These are phyloP conservation scores for Euura lappo DNA, from an alignment of 1,140 invertebrate genomes.

Conservation along the genomic window DNA sequence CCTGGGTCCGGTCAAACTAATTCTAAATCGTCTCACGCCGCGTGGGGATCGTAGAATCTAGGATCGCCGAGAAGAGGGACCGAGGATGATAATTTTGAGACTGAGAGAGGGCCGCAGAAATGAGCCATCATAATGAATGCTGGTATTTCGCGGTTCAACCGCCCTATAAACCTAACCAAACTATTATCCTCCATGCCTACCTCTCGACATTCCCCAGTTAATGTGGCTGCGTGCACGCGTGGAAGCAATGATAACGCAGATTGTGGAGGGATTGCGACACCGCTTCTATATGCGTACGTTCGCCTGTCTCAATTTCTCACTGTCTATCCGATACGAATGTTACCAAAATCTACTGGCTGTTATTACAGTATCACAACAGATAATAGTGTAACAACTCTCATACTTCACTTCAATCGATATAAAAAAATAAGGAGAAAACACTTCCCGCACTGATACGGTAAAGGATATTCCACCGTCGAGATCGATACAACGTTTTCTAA, in stretches of 20 bases:
- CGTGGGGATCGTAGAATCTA: slow-evolving; percentile 19
- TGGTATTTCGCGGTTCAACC: slow-evolving; percentile 1
- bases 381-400: too few species aligned
- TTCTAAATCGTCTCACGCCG: background rate
- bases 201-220: slow-evolving; percentile 5
- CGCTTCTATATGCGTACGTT: background rate
- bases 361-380: too few species aligned
- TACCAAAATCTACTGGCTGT: too few species aligned
- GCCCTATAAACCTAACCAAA: slow-evolving; percentile 3
- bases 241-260: slow-evolving; percentile 3
- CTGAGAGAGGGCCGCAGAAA: background rate
- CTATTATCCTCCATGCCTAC: background rate
- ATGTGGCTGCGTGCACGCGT: slow-evolving; percentile 3
- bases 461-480: too few species aligned
- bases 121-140: slow-evolving; percentile 7
- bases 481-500: background rate
- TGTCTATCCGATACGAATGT: background rate
- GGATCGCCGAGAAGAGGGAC: slow-evolving; percentile 11
- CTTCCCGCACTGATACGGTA: too few species aligned
- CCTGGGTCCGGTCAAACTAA: background rate
- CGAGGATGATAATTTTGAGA: background rate
- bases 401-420: too few species aligned
- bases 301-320: background rate
- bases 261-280: background rate
- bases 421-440: too few species aligned